Conservation (phyloP, 1,140 invertebrate species). For the Periplaneta americana region DNA sequence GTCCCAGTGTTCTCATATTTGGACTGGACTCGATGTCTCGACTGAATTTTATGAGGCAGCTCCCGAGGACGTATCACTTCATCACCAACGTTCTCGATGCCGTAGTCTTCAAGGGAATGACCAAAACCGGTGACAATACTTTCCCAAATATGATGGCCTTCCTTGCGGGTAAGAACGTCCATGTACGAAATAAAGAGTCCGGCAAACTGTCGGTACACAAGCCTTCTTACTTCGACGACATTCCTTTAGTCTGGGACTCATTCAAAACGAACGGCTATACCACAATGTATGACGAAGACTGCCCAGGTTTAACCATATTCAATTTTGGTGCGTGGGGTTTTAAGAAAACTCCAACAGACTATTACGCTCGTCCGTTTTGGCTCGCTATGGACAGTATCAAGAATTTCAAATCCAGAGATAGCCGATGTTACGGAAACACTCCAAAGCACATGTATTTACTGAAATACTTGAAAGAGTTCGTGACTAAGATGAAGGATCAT, state of each 20-base stretch:
- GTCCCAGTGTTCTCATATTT: constrained; percentile 38
- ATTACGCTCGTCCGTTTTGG: constrained; percentile 40
- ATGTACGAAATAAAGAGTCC: neutral
- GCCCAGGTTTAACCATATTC: constrained; percentile 35
- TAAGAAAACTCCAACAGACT: constrained; percentile 37
- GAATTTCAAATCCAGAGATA: constrained; percentile 25
- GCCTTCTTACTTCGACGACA: constrained; percentile 30
- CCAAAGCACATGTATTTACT: constrained; percentile 46
- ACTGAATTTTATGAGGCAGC: constrained; percentile 49
- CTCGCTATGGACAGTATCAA: constrained; percentile 27
- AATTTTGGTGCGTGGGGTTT: constrained; percentile 40
- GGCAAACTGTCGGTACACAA: neutral
- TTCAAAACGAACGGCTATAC: constrained; percentile 33
- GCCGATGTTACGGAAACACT: constrained; percentile 42
- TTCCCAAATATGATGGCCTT: constrained; percentile 40
- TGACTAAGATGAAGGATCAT: constrained; percentile 36
- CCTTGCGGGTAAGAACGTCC: constrained; percentile 28
- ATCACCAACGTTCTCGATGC: constrained; percentile 34
- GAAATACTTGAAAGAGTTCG: constrained; percentile 46
- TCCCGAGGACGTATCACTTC: constrained; percentile 42
- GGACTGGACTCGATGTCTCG: constrained; percentile 53
- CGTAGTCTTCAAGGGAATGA: constrained; percentile 38
- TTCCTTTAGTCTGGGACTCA: constrained; percentile 36
- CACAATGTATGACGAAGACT: constrained; percentile 40
- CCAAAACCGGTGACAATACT: constrained; percentile 42